A percentile compares a stretch with the other conserved stretches of the same genome.
These are phyloP conservation scores for Andrena bicolor DNA, from an alignment of 2,888 invertebrate species.

Conservation along the genomic window DNA sequence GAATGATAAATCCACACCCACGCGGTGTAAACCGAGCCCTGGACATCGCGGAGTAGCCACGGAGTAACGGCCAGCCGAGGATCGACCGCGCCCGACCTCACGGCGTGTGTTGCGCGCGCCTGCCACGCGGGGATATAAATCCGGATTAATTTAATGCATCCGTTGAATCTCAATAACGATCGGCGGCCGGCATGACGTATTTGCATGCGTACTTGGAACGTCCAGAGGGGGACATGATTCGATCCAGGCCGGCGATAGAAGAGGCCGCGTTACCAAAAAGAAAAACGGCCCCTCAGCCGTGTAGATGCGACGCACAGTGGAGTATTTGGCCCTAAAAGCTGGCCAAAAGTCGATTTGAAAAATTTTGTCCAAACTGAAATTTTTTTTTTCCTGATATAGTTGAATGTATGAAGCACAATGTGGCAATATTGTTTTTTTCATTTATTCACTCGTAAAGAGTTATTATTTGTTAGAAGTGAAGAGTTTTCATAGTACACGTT, in stretches of 20 bases:
- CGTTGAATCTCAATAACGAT: conserved; percentile 77
- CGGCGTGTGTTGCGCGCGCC: background rate
- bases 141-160: conserved; percentile 80
- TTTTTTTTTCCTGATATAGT: too few relatives aligned
- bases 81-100: conserved; percentile 52
- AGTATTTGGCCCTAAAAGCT: too few relatives aligned
- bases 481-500: too few relatives aligned
- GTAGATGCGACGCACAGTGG: too few relatives aligned
- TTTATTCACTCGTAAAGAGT: too few relatives aligned
- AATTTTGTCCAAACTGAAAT: too few relatives aligned
- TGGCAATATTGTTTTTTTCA: too few relatives aligned
- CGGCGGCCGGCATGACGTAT: conserved; percentile 66
- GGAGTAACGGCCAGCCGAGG: conserved; percentile 23
- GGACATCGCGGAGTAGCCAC: conserved; percentile 49
- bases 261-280: conserved; percentile 1
- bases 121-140: conserved; percentile 74
- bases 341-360: too few relatives aligned
- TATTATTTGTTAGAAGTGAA: too few relatives aligned
- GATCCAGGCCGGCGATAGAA: conserved; percentile 20
- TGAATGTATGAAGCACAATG: too few relatives aligned
- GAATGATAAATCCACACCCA: conserved; percentile 75
- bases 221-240: background rate
- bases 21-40: conserved; percentile 71
- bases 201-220: conserved; percentile 69
- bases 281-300: background rate